These are phyloP conservation scores for Chaetorhynchus papuensis DNA, from an alignment of 2,113 vertebrate genomes.

Conservation along the genomic window DNA sequence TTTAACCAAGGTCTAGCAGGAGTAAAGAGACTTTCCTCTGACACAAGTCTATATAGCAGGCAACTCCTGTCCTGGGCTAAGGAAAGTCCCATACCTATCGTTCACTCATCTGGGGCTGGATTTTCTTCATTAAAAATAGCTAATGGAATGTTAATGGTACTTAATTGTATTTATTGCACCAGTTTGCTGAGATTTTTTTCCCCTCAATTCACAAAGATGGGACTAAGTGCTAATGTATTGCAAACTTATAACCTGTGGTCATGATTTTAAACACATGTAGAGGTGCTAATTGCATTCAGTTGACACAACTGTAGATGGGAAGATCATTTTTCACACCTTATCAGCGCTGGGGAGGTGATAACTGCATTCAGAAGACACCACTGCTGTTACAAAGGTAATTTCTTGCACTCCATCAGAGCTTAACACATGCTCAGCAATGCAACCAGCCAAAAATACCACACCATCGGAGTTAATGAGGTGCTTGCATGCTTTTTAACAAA, in stretches of 20 bases:
- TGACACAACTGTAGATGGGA: conserved; percentile 55
- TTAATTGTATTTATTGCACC: conserved; percentile 34
- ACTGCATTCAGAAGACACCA: conserved; percentile 49
- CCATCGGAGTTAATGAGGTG: conserved; percentile 39
- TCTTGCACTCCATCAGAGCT: conserved; percentile 40
- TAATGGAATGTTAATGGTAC: conserved; percentile 27
- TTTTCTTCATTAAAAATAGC: conserved; percentile 30
- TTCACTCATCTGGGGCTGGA: not conserved
- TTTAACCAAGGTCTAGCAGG: not conserved
- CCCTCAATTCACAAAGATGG: conserved; percentile 10
- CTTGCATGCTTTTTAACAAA: not conserved
- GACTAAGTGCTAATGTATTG: conserved; percentile 49
- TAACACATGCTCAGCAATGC: conserved; percentile 39
- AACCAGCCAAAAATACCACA: conserved; percentile 20
- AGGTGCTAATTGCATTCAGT: conserved; percentile 66
- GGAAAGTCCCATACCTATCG: not conserved
- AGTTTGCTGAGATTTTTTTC: not conserved
- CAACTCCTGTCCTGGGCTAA: not conserved
- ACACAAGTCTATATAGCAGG: not conserved
- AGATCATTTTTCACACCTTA: conserved; percentile 64
- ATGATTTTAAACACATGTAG: conserved; percentile 62
- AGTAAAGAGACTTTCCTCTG: not conserved
- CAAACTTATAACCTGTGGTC: conserved; percentile 37
- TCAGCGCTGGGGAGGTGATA: conserved; percentile 45
- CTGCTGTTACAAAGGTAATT: conserved; percentile 58